Evolutionary conservation across 2,888 invertebrate genomes (phyloP), one percentile per base, ranked within the genome.

Genomic region (Caenorhabditis imperialis): DNA sequence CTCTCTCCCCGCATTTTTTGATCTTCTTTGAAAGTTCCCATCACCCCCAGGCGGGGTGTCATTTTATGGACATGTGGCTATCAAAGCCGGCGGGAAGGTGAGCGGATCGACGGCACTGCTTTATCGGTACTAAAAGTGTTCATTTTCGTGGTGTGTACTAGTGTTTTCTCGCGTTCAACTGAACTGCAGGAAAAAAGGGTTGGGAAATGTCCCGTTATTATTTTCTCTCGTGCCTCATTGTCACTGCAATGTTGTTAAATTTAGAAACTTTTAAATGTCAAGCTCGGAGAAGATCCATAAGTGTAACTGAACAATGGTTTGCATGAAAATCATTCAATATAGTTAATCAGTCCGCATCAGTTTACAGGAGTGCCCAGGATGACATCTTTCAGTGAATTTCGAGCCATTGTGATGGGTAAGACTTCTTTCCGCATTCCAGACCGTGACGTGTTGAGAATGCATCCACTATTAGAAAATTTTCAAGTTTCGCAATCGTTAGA

Each of bases 101-200:
- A 57, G 50, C 57, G n/a, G 22, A 35, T 47, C 35, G 42, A 23
- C 30, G 25, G 22, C 30, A 42, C 44, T 35, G 57, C 50, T 67
- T 67, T 67, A 67, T 67, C 35, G 57, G 50, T 51, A 57, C 57
- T 67, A 67, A 67, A 67, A 57, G 57, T 57, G 67, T 67, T 67
- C 58, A 30, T 35, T 42, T 42, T 47, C 42, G 50, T 50, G 51
- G 38, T 67, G 57, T 57, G 57, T 57, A 67, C 55, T 55, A 48
- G 55, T 55, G 55, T 57, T 48, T 57, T 57, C 50, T 44, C 38
- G 57, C 67, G 67, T 67, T 57, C 67, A 23, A 35, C 14, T 44
- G 35, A 47, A 45, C 37, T 30, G 30, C 30, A 10, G n/a, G n/a
- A 48, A 55, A 44, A 51, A 57, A 67, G 35, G 22, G 23, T 37